These are phyloP conservation scores for Crypturellus tataupa DNA, from an alignment of 2,797 vertebrate species.

Conservation along the genomic window DNA sequence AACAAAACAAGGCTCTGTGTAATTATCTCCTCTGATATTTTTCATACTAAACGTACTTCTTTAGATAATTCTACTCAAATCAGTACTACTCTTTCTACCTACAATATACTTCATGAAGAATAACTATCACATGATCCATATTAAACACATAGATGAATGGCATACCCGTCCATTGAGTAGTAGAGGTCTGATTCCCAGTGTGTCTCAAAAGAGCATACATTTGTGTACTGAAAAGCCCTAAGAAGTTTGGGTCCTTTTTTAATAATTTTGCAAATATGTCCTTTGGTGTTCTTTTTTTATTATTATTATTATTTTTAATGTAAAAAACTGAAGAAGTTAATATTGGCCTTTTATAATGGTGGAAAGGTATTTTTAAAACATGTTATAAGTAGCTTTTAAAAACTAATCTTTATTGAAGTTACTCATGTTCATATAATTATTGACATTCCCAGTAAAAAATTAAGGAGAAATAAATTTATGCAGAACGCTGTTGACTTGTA, in stretches of 20 bases:
- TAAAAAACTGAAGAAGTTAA: not conserved
- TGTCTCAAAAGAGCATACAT: not conserved
- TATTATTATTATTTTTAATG: not conserved
- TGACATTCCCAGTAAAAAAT: not conserved
- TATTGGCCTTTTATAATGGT: not conserved
- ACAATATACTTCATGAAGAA: not conserved
- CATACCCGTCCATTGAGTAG: not conserved
- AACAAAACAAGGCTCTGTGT: not conserved
- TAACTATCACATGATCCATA: not conserved
- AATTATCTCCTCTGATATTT: not conserved
- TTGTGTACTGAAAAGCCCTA: not conserved
- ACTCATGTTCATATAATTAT: not conserved
- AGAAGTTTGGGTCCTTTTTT: not conserved
- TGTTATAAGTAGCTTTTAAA: not conserved
- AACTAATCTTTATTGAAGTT: not conserved
- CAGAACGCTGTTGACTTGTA: not conserved
- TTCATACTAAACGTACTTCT: not conserved
- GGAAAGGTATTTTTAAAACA: not conserved
- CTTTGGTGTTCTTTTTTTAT: not conserved
- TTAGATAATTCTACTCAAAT: not conserved
- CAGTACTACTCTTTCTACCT: not conserved
- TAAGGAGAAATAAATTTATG: not conserved
- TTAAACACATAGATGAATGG: not conserved
- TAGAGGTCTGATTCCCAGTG: not conserved
- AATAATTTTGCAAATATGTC: not conserved